phyloP scores from a whole-genome alignment of 2,888 invertebrate species.

The Ypsolopha scabrella region DNA sequence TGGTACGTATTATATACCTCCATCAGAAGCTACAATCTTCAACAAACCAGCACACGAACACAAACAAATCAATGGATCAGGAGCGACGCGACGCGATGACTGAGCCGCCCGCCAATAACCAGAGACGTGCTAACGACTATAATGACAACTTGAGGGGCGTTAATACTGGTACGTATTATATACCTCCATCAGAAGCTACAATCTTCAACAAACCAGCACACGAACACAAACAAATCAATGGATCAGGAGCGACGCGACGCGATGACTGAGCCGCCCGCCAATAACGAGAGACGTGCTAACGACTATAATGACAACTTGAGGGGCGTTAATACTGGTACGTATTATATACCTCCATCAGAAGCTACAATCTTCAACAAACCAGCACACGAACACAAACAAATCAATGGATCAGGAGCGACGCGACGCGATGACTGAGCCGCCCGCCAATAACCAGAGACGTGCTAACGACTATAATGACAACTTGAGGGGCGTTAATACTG shows the following conservation, averaged over 20 bases:
- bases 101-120: not conserved
- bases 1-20: slow-evolving; percentile 11
- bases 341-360: slow-evolving; percentile 15
- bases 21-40: slow-evolving; percentile 3
- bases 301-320: slow-evolving; percentile 3
- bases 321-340: slow-evolving; percentile 5
- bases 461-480: slow-evolving; percentile 1
- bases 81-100: not conserved
- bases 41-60: slow-evolving; percentile 7
- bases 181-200: slow-evolving; percentile 16
- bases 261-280: not conserved
- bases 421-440: not conserved
- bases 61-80: not conserved
- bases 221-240: slow-evolving; percentile 1
- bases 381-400: slow-evolving; percentile 5
- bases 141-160: slow-evolving; percentile 4
- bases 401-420: not conserved
- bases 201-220: too few species aligned
- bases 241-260: not conserved
- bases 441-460: not conserved
- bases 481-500: slow-evolving; percentile 4
- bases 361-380: too few species aligned
- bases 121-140: not conserved
- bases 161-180: slow-evolving; percentile 5
- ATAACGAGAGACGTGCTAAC: not conserved